A percentile compares a stretch with the other conserved stretches of the same genome.
phyloP scores from a whole-genome alignment of 1,140 invertebrate genomes.

The Tribolium castaneum region DNA sequence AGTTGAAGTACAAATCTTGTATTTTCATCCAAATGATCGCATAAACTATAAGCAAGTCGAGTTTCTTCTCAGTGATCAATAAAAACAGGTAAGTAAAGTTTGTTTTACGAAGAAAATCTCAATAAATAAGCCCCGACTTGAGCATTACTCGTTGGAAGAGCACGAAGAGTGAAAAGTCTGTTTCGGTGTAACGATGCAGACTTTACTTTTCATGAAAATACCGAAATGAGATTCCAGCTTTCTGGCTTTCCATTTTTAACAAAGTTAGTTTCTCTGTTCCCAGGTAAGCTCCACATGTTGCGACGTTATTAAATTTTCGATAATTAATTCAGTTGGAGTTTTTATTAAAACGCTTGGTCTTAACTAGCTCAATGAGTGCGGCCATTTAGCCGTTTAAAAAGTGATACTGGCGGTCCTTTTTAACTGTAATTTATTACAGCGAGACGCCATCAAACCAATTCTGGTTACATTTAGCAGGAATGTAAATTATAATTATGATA shows the following conservation, averaged over 20 bases:
- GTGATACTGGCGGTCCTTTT: neutral
- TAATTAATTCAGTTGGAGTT: constrained; percentile 11
- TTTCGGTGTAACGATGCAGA: neutral
- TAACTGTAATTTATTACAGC: constrained; percentile 22
- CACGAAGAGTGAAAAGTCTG: neutral
- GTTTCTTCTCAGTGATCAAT: neutral
- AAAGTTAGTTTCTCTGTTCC: neutral
- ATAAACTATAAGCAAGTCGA: neutral
- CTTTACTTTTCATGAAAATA: neutral
- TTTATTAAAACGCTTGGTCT: constrained; percentile 16
- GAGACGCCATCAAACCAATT: constrained; percentile 29
- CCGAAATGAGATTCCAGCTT: constrained; percentile 14
- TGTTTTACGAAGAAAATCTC: constrained; percentile 7
- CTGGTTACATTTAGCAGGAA: constrained; percentile 2
- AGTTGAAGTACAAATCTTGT: neutral
- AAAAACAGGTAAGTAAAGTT: constrained; percentile 2
- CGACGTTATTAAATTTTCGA: constrained; percentile 17
- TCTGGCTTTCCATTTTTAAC: constrained; percentile 2
- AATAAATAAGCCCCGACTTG: neutral
- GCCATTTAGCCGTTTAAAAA: constrained; percentile 14
- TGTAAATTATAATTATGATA: constrained; percentile 24
- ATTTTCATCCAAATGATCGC: neutral
- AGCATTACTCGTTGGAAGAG: neutral
- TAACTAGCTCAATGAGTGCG: neutral
- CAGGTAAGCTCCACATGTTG: constrained; percentile 6